A percentile compares a stretch with the other conserved stretches of the same genome.
phyloP scores from a whole-genome alignment of 2,888 invertebrate species.

The Zhuqinia jingwanae region DNA sequence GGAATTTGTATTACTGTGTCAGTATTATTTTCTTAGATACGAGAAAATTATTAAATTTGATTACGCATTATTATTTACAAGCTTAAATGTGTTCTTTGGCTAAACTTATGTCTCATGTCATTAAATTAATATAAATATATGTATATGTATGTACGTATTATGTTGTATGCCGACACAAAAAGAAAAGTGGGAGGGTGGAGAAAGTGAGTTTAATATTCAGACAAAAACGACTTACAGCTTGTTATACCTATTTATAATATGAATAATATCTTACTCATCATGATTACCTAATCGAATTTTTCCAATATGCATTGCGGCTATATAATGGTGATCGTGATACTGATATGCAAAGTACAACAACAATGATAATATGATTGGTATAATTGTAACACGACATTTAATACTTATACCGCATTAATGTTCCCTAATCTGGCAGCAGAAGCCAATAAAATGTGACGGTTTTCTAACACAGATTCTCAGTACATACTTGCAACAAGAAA shows the following conservation, averaged over 20 bases:
- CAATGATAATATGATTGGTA: not conserved
- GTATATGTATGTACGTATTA: too few relatives aligned
- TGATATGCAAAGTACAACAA: not conserved
- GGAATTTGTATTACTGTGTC: too few relatives aligned
- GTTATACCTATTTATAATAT: not conserved
- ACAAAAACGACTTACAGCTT: not conserved
- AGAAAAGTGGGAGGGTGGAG: too few relatives aligned
- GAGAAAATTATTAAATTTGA: slow-evolving; percentile 30
- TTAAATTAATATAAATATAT: not conserved
- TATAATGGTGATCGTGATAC: not conserved
- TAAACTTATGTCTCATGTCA: slow-evolving; percentile 9
- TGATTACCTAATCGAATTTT: not conserved
- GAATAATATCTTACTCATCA: not conserved
- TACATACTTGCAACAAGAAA: too few relatives aligned
- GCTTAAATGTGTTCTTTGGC: not conserved
- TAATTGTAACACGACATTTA: slow-evolving; percentile 36
- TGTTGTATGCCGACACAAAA: not conserved
- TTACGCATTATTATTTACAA: slow-evolving; percentile 35
- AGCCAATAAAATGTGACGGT: slow-evolving; percentile 55
- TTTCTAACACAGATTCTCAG: not conserved
- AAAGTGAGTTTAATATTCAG: not conserved
- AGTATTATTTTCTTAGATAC: not conserved
- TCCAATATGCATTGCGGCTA: not conserved
- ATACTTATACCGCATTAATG: slow-evolving; percentile 43
- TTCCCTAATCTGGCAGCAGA: slow-evolving; percentile 64